Evolutionary conservation across 1,140 invertebrate genomes (phyloP).

Genomic region (Orius insidiosus): DNA sequence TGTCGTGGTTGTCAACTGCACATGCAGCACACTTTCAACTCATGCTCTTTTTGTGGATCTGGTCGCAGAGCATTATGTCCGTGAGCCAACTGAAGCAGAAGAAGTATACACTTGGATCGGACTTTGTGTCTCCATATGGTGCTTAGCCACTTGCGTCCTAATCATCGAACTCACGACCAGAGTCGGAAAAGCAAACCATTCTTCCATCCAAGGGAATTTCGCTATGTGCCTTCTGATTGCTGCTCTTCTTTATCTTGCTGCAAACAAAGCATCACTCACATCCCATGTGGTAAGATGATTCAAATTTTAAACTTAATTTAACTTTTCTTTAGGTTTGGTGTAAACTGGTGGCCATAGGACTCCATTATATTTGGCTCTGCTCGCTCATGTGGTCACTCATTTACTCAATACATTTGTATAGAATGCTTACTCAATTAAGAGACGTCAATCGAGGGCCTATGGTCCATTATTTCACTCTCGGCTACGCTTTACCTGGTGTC

Average conservation of each 20-base stretch:
- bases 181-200: slow-evolving; percentile 65
- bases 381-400: slow-evolving; percentile 83
- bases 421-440: slow-evolving; percentile 87
- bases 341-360: slow-evolving; percentile 73
- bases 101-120: slow-evolving; percentile 77
- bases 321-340: slow-evolving; percentile 48
- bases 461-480: slow-evolving; percentile 86
- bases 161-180: slow-evolving; percentile 57
- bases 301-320: slow-evolving; percentile 2
- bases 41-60: slow-evolving; percentile 84
- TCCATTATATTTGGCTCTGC: slow-evolving; percentile 84
- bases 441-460: slow-evolving; percentile 92
- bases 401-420: slow-evolving; percentile 79
- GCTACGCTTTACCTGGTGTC: slow-evolving; percentile 85
- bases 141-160: slow-evolving; percentile 54
- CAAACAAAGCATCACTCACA: slow-evolving; percentile 62
- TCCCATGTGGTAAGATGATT: slow-evolving; percentile 37
- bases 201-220: slow-evolving; percentile 86
- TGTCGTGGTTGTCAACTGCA: slow-evolving; percentile 68
- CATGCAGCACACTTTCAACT: slow-evolving; percentile 80
- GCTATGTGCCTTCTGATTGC: slow-evolving; percentile 73
- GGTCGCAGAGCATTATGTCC: slow-evolving; percentile 72
- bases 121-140: slow-evolving; percentile 64
- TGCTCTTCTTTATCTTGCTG: slow-evolving; percentile 71
- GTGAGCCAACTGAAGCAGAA: slow-evolving; percentile 65